Evolutionary conservation across 1,140 invertebrate species (phyloP).

Genomic region (Calephelis nemesis): DNA sequence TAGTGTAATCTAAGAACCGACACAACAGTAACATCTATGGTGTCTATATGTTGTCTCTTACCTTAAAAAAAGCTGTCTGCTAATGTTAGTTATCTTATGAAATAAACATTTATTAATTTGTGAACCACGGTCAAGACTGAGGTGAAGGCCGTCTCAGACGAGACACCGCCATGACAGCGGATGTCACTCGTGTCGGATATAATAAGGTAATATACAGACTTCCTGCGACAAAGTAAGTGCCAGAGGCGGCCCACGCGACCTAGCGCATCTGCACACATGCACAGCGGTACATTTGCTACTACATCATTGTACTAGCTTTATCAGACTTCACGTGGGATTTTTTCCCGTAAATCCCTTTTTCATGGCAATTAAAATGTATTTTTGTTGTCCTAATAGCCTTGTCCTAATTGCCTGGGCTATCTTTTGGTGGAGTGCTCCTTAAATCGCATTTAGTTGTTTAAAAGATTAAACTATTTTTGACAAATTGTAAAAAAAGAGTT

Average conservation of each 20-base stretch:
- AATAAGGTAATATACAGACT: conserved; percentile 71
- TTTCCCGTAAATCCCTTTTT: too few species aligned
- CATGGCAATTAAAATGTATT: too few species aligned
- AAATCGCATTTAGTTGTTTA: too few species aligned
- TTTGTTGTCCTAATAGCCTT: too few species aligned
- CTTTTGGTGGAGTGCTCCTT: too few species aligned
- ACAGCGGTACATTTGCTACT: conserved; percentile 12
- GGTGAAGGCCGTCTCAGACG: conserved; percentile 43
- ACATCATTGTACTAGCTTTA: not conserved
- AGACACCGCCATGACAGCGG: conserved; percentile 40
- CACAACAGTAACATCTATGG: too few species aligned
- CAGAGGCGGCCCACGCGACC: conserved; percentile 43
- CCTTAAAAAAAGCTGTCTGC: not conserved
- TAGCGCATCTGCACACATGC: conserved; percentile 18
- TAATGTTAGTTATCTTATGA: too few species aligned
- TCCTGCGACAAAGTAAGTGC: conserved; percentile 60
- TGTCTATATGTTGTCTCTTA: not conserved
- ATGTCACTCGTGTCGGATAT: conserved; percentile 65
- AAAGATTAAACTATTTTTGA: too few species aligned
- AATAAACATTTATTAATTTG: not conserved
- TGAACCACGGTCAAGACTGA: conserved; percentile 35
- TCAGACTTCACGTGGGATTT: not conserved
- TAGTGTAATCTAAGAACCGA: too few species aligned
- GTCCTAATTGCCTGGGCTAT: too few species aligned
- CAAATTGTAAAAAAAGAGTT: too few species aligned